Base-by-base conservation (phyloP, 2,888 invertebrate genomes). In the Dolichopus griseipennis region DNA sequence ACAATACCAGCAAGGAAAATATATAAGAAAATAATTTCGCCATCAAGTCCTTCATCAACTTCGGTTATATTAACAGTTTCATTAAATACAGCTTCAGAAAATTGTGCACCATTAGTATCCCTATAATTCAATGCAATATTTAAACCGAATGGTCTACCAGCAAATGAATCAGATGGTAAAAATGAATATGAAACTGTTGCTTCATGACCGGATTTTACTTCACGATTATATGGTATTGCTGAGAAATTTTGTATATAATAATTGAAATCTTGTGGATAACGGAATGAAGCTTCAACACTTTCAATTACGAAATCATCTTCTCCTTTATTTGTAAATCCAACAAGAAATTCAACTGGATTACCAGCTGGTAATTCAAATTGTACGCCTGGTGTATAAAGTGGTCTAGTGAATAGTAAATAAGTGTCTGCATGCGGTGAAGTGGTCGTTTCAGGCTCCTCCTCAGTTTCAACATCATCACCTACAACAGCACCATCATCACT, bases 161-260 rank as follows among this genome's bases (percentile, higher is more conserved):
- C 95, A 76, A 96, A 97, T n/a, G 92, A 89, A 77, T 99, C 99
- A 68, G 94, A 93, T 33, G 97, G 96, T 70, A 94, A 85, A 81
- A 99, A 98, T 0, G 92, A 92, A 83, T 99, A 99, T 34, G 92
- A 91, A 68, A 99, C 88, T 0, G 98, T 96, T 2, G 95, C 95
- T 82, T 99, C 96, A 73, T 95, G 90, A 68, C 89, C 88, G 0
- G 97, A 92, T 75, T 93, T 91, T 1, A 99, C 94, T 74, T 91
- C 86, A 74, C 91, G 89, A 78, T 93, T 91, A 83, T 92, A 96
- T 1, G 89, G 87, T 75, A 95, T 86, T 0, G 93, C 91, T 0
- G 97, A 95, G 84, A 98, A 99, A 83, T 99, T 99, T 83, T 98
- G 97, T 73, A 99, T 96, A 83, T 93, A 93, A 83, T 95, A 99